Evolutionary conservation across 2,797 vertebrate species (phyloP), one percentile per base, ranked within the genome.

Genomic region (Sylvilagus floridanus): DNA sequence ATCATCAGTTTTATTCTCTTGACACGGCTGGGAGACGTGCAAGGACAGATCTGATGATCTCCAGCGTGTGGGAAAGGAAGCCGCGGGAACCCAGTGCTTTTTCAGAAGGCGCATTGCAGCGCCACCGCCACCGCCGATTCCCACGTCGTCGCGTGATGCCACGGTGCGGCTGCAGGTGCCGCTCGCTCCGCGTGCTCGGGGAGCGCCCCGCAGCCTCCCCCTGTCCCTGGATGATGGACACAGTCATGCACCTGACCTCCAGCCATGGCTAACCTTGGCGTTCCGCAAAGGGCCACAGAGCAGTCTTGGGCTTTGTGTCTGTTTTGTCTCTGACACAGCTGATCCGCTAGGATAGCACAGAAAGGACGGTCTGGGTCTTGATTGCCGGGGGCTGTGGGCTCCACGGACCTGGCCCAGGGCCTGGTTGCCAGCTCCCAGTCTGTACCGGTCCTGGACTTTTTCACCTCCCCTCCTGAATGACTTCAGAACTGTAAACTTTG

Each of bases 1-100:
- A 24, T 21, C 68, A 79, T 89, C 88, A 66, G 6, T 90, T 91
- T 62, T 84, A 83, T 62, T 83, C 81, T 83, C 78, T 78, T 79
- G 54, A 75, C 35, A 22, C 68, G 84, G 57, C 50, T 71, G 83
- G 77, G 69, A 30, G 79, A 30, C n/a, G 22, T 8, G 42, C 63
- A 75, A 90, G 77, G 95, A n/a, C 66, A 79, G 52, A 57, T 76
- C 47, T 91, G 77, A 90, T 75, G 66, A 24, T 79, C 85, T 87
- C 60, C 5, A 8, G 62, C 24, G 17, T 79, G 21, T 72, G 84
- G n/a, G 63, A 54, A 57, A 82, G 37, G 1, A 83, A 60, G 50
- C 65, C 73, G 68, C 10, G 32, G 60, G 69, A 87, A 66, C 50
- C 52, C 71, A 73, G 50, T 16, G 10, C 66, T 89, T 83, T 83